Conservation (phyloP, 2,797 vertebrate genomes). For the Bradypus variegatus region DNA sequence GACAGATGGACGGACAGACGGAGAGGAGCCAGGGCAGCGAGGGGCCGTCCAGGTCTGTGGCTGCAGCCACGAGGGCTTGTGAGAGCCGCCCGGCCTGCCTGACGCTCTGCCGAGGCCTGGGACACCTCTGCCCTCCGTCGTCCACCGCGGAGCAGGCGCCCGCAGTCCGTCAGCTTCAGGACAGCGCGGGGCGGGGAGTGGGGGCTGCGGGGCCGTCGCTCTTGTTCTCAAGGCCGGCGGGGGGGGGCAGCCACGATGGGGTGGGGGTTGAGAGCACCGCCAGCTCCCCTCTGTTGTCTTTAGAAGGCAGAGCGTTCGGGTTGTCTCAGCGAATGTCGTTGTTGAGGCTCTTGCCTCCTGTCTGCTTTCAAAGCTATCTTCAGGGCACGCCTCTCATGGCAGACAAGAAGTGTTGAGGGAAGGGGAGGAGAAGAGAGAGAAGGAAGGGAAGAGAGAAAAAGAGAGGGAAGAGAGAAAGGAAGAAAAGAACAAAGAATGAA, state of each 20-base stretch:
- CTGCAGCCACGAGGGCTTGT: constrained; percentile 53
- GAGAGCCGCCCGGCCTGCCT: constrained; percentile 41
- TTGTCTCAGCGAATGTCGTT: background rate
- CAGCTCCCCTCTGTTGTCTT: background rate
- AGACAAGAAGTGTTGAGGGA: background rate
- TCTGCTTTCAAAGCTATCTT: background rate
- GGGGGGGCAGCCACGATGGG: too few species aligned
- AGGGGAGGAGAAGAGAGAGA: too few species aligned
- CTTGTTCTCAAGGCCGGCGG: background rate
- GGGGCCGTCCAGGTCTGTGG: constrained; percentile 50
- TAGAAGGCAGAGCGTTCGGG: background rate
- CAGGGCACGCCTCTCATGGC: background rate
- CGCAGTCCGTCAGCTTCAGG: constrained; percentile 41
- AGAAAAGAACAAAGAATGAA: too few species aligned
- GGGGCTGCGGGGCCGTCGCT: background rate
- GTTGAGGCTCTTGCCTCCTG: background rate
- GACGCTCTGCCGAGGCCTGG: constrained; percentile 43
- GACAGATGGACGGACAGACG: background rate
- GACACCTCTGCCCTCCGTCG: constrained; percentile 33
- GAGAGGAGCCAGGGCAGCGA: background rate
- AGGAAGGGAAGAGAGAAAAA: too few species aligned
- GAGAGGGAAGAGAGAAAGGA: too few species aligned
- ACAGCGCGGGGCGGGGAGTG: background rate
- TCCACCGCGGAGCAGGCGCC: constrained; percentile 51
- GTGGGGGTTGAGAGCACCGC: background rate